Evolutionary conservation across 2,113 vertebrate genomes (phyloP).

Genomic region (Corythoichthys haematopterus): DNA sequence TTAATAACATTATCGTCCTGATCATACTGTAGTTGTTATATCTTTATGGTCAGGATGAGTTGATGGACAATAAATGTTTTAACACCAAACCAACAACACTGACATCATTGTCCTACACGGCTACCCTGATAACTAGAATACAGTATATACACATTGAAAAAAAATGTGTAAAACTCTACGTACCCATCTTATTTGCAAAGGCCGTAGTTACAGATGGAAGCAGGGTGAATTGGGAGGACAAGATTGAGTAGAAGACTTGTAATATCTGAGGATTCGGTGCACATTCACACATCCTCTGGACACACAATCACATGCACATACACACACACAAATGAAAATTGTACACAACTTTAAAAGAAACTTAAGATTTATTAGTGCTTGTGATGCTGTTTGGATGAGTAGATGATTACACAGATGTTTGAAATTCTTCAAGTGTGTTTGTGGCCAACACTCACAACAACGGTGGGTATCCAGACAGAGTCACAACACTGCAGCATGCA

Average conservation of each 20-base stretch:
- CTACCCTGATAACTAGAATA: neutral
- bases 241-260: constrained; percentile 80
- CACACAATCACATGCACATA: constrained; percentile 32
- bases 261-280: constrained; percentile 68
- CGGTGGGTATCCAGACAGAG: constrained; percentile 81
- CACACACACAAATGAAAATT: constrained; percentile 15
- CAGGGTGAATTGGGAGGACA: constrained; percentile 78
- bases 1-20: neutral
- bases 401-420: constrained; percentile 13
- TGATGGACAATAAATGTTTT: neutral
- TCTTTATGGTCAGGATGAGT: neutral
- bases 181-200: constrained; percentile 89
- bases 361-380: constrained; percentile 14
- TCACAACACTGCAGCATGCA: constrained; percentile 85
- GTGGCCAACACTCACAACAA: constrained; percentile 73
- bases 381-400: constrained; percentile 5
- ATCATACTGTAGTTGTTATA: neutral
- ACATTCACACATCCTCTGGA: constrained; percentile 76
- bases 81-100: neutral
- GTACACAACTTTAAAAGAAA: constrained; percentile 7
- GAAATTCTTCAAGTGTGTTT: constrained; percentile 21
- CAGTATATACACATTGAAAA: neutral
- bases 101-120: neutral
- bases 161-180: constrained; percentile 27
- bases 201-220: constrained; percentile 76